A percentile compares a stretch with the other conserved stretches of the same genome.
Conservation (phyloP, 2,797 vertebrate species). For the Gallinago stenura region DNA sequence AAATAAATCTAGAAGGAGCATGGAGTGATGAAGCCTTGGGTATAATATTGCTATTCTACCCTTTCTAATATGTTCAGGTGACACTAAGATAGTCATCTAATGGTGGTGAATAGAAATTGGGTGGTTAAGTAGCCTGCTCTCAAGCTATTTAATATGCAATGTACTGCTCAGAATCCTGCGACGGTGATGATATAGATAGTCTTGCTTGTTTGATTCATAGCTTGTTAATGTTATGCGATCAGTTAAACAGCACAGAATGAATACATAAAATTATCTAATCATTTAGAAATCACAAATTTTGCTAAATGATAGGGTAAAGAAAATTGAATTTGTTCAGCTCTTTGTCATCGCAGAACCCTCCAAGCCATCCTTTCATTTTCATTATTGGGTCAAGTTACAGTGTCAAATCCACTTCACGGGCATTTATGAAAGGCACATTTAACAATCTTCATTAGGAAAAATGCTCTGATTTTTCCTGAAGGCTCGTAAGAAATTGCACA, state of each 20-base stretch:
- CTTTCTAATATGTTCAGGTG: background rate
- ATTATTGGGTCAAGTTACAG: background rate
- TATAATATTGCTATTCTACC: background rate
- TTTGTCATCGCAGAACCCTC: background rate
- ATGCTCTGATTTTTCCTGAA: constrained; percentile 1
- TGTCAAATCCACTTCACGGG: background rate
- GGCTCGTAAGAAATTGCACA: background rate
- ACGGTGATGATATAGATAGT: background rate
- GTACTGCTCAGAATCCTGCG: background rate
- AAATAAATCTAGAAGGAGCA: background rate
- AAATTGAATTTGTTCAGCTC: constrained; percentile 6
- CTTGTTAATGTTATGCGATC: background rate
- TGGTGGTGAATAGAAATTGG: background rate
- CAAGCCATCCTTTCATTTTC: background rate
- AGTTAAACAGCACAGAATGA: background rate
- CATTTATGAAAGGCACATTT: constrained; percentile 14
- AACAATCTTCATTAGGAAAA: background rate
- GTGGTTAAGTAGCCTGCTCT: background rate
- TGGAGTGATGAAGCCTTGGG: background rate
- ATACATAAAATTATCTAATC: background rate
- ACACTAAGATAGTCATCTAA: background rate
- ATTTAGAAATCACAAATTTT: constrained; percentile 16
- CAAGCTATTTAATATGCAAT: background rate
- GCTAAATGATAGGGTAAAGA: background rate
- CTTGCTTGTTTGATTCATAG: background rate